Percentiles rank a stretch among this genome's conserved stretches.
These are phyloP conservation scores for Petaurus breviceps DNA, from an alignment of 2,113 vertebrate species.

Conservation along the genomic window DNA sequence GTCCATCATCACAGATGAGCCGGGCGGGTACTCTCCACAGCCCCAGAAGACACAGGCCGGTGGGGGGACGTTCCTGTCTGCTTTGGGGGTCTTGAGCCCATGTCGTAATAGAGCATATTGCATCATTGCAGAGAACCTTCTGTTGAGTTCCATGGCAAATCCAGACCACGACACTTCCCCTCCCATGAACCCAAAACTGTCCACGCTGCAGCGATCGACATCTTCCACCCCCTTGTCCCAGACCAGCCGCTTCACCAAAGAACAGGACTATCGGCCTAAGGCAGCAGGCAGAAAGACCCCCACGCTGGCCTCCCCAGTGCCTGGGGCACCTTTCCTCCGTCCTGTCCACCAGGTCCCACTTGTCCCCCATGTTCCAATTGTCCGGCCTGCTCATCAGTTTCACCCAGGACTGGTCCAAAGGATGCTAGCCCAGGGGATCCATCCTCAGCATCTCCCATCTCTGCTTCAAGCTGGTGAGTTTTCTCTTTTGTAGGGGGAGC, in stretches of 20 bases:
- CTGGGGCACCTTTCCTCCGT: slow-evolving; percentile 91
- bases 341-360: slow-evolving; percentile 95
- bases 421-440: slow-evolving; percentile 95
- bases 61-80: too few species aligned
- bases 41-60: too few species aligned
- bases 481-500: not conserved
- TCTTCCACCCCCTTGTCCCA: slow-evolving; percentile 87
- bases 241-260: slow-evolving; percentile 89
- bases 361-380: slow-evolving; percentile 93
- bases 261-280: slow-evolving; percentile 91
- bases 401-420: slow-evolving; percentile 95
- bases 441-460: slow-evolving; percentile 93
- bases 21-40: too few species aligned
- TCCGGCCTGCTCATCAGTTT: slow-evolving; percentile 93
- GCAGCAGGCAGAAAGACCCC: slow-evolving; percentile 90
- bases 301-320: slow-evolving; percentile 88
- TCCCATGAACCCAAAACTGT: slow-evolving; percentile 83
- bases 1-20: too few species aligned
- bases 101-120: slow-evolving; percentile 26
- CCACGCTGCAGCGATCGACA: slow-evolving; percentile 85
- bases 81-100: not conserved
- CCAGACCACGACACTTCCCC: slow-evolving; percentile 87
- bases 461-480: slow-evolving; percentile 93
- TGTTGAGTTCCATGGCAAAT: slow-evolving; percentile 86
- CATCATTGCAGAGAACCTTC: slow-evolving; percentile 82